Evolutionary conservation across 1,140 invertebrate species (phyloP).

Genomic region (Drosophila chauvacae): DNA sequence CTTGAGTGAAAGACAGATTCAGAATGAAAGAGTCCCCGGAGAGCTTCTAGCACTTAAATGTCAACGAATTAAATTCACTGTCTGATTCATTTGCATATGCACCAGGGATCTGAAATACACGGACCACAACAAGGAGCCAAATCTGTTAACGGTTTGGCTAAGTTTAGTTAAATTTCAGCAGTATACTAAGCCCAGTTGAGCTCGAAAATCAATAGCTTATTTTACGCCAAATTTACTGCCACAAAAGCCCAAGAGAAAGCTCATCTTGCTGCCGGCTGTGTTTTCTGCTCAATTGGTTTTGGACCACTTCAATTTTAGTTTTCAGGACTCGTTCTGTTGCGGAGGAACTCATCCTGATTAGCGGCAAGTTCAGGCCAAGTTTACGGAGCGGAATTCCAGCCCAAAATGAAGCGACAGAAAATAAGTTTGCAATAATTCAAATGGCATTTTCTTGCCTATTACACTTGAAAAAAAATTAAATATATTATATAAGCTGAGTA

Average conservation of each 20-base stretch:
- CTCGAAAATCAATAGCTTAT: constrained; percentile 53
- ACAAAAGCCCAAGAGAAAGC: constrained; percentile 18
- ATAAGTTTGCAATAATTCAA: constrained; percentile 47
- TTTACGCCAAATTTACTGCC: constrained; percentile 53
- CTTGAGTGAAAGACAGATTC: constrained; percentile 31
- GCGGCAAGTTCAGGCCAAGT: constrained; percentile 35
- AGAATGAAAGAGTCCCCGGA: constrained; percentile 8
- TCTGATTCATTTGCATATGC: constrained; percentile 18
- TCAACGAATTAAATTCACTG: constrained; percentile 34
- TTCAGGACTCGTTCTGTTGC: neutral
- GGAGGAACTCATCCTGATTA: constrained; percentile 38
- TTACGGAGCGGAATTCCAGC: constrained; percentile 23
- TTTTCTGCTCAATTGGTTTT: constrained; percentile 57
- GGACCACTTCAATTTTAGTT: constrained; percentile 44
- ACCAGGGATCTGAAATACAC: constrained; percentile 18
- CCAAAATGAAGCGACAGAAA: constrained; percentile 24
- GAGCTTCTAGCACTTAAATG: constrained; percentile 35
- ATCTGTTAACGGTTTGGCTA: constrained; percentile 28
- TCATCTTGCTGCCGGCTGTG: constrained; percentile 6
- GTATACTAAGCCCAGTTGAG: constrained; percentile 13
- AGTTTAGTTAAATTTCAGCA: constrained; percentile 46
- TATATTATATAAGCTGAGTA: neutral
- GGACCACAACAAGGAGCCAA: constrained; percentile 31
- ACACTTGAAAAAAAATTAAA: neutral
- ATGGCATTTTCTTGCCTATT: constrained; percentile 5